Base-by-base conservation (phyloP, 2,888 invertebrate species). In the Drosophila engyochracea region DNA sequence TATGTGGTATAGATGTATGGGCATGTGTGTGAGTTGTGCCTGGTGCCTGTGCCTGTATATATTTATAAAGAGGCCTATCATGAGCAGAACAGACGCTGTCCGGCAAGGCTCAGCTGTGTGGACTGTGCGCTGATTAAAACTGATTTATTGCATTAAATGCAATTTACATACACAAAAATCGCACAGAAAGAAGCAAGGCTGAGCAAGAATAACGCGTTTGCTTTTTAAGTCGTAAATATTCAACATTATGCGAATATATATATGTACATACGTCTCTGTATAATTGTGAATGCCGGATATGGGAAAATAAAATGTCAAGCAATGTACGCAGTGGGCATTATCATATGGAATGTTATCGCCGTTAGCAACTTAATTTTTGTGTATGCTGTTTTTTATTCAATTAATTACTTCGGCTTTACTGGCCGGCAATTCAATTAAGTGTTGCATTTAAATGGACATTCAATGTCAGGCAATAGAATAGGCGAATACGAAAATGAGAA, bases 61-160 rank as follows among this genome's bases (percentile, higher is more conserved):
- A 49, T 68, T 62, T 53, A 57, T 60, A 54, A 62, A 79, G 52
- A 71, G 75, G 74, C 73, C 79, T 87, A 81, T 83, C 85, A 75
- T 57, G 64, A 57, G 69, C 69, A 57, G 72, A 70, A 51, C 75
- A 81, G 75, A 61, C 58, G 75, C 78, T 58, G 66, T 55, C 51
- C 70, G 60, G 61, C 31, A 39, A 44, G 78, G 62, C 76, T 85
- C 85, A 89, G 89, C 86, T 86, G 89, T 71, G 64, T 62, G 84
- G 71, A 71, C 70, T 78, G 74, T 82, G 73, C 65, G 58, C 89
- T 87, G 86, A 87, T 87, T 87, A 87, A 87, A 87, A 89, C 85
- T 87, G 86, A 87, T 87, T 87, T 87, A 87, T 87, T 86, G 85
- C 89, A 74, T 80, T 89, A 87, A 87, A 89, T 89, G 83, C 85